Conservation (phyloP, 2,113 vertebrate genomes). For the Isurus oxyrinchus region DNA sequence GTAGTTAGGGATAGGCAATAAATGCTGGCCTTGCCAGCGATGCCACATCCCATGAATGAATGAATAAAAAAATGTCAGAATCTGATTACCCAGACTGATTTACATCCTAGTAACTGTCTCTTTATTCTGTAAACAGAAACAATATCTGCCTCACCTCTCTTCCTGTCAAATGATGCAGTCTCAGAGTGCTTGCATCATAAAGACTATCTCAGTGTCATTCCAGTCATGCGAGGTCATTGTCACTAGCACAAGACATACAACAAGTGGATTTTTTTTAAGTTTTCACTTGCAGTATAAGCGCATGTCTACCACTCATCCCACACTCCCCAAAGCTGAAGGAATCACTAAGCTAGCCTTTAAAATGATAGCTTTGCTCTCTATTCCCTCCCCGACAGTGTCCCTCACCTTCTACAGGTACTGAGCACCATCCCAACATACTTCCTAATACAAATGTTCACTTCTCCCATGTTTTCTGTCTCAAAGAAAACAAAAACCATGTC, state of each 20-base stretch:
- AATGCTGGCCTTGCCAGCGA: not conserved
- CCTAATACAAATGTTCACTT: not conserved
- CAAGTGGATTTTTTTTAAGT: not conserved
- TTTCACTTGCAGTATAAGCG: not conserved
- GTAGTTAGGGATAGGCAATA: not conserved
- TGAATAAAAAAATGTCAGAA: not conserved
- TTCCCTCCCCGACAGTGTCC: not conserved
- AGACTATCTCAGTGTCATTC: conserved; percentile 1
- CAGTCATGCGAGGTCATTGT: conserved; percentile 14
- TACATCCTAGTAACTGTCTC: not conserved
- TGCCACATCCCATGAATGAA: not conserved
- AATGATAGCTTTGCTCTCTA: not conserved
- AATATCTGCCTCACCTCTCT: not conserved
- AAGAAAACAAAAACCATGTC: not conserved
- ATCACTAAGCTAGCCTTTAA: not conserved
- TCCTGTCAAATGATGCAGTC: conserved; percentile 35
- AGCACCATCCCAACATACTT: not conserved
- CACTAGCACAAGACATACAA: not conserved
- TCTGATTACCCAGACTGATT: not conserved
- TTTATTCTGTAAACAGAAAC: conserved; percentile 3
- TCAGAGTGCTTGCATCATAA: conserved; percentile 23
- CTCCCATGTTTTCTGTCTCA: not conserved
- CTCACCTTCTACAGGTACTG: not conserved
- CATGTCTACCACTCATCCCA: not conserved
- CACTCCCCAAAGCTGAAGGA: too few relatives aligned